Evolutionary conservation across 2,113 vertebrate genomes (phyloP), one percentile per base, ranked within the genome.

Genomic region (Vimba vimba): DNA sequence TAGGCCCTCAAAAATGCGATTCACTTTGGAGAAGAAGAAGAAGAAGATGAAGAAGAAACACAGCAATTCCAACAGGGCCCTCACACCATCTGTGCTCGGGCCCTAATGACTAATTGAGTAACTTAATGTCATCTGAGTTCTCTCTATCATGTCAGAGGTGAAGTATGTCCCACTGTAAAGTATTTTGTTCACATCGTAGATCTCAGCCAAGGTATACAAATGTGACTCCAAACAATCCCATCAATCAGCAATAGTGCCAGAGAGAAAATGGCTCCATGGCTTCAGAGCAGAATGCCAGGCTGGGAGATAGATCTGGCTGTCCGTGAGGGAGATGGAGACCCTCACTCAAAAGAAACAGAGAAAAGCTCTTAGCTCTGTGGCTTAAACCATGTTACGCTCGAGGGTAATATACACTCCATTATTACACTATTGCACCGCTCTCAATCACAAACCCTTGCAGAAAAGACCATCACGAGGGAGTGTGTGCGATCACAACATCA

Each of bases 321-420:
- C 66, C 57, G 82, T 68, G 59, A 78, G 86, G 84, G 85, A 80
- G 62, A 19, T 78, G 69, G 79, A 87, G 69, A 87, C 71, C n/a
- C 79, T 71, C 76, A 36, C 62, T 85, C 55, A 57, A 33, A 77
- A 86, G 68, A 88, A 79, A 86, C 69, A 88, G 82, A 89, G 77
- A 80, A 84, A 85, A 82, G 87, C 60, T 84, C 89, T 59, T 82
- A 85, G 89, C 64, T 79, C 39, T 13, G 85, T 90, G 89, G 90
- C 91, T 92, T 83, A 87, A 87, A 88, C 87, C 86, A 89, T 90
- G 84, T 85, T 90, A 92, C 86, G 86, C 89, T 84, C 23, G 21
- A 30, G 7, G 87, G 76, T 89, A 89, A 81, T 36, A 30, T 75
- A 64, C 55, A 82, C 57, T 50, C 79, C 27, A 52, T 86, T 82